These are phyloP conservation scores for Lordiphosa andalusiaca DNA, from an alignment of 2,888 invertebrate species.

Conservation along the genomic window DNA sequence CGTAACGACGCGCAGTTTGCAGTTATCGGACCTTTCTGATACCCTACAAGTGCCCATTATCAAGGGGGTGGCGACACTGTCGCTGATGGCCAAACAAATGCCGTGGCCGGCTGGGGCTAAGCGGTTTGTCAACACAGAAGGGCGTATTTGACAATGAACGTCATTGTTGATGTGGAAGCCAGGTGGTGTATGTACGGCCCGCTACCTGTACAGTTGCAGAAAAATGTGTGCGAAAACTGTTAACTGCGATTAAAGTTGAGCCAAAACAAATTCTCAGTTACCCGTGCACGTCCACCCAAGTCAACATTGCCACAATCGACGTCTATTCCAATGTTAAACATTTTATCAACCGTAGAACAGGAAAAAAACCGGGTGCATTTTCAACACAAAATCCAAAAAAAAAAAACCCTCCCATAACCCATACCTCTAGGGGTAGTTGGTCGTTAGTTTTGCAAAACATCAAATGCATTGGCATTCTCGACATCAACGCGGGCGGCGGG, in stretches of 20 bases:
- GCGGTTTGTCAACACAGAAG: slow-evolving; percentile 36
- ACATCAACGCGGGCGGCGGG: slow-evolving; percentile 44
- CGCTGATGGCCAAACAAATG: slow-evolving; percentile 38
- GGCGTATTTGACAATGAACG: slow-evolving; percentile 19
- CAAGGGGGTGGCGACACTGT: slow-evolving; percentile 27
- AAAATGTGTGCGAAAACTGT: slow-evolving; percentile 31
- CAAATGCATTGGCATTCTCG: slow-evolving; percentile 36
- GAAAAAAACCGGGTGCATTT: slow-evolving; percentile 10
- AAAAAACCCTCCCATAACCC: slow-evolving; percentile 28
- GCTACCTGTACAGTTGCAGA: slow-evolving; percentile 18
- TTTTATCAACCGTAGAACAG: slow-evolving; percentile 44
- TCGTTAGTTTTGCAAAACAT: slow-evolving; percentile 43
- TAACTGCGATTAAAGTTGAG: slow-evolving; percentile 9
- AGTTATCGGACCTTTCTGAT: slow-evolving; percentile 47
- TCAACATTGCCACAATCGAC: slow-evolving; percentile 18
- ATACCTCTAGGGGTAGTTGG: slow-evolving; percentile 27
- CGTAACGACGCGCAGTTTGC: not conserved
- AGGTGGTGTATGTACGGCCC: slow-evolving; percentile 27
- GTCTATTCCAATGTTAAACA: slow-evolving; percentile 53
- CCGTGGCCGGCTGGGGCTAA: slow-evolving; percentile 33
- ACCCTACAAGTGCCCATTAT: slow-evolving; percentile 61
- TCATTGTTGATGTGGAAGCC: slow-evolving; percentile 32
- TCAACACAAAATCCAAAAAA: slow-evolving; percentile 27
- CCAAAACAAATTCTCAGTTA: slow-evolving; percentile 44
- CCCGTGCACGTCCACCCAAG: slow-evolving; percentile 31